These are phyloP conservation scores for Trichopoda pennipes DNA, from an alignment of 2,888 invertebrate species.

Conservation along the genomic window DNA sequence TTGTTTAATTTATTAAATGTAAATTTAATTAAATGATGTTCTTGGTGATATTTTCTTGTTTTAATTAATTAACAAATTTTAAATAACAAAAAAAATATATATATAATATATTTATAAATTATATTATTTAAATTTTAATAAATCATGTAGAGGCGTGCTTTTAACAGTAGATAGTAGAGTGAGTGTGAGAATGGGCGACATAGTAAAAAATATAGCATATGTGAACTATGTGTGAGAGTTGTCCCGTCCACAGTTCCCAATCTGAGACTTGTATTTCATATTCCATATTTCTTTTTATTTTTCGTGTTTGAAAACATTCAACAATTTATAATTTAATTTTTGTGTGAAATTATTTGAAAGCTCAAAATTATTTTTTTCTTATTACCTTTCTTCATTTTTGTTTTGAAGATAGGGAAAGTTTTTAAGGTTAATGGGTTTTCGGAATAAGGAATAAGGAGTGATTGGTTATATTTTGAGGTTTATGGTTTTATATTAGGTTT, in stretches of 20 bases:
- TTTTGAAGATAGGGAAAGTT: constrained; percentile 24
- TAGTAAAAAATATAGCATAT: constrained; percentile 69
- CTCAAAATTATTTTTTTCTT: constrained; percentile 72
- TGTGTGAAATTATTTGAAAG: constrained; percentile 64
- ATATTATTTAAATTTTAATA: constrained; percentile 33
- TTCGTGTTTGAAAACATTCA: constrained; percentile 25
- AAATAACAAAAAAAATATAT: not conserved
- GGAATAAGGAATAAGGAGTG: constrained; percentile 24
- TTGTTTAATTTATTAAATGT: constrained; percentile 1
- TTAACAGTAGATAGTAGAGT: constrained; percentile 50
- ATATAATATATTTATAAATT: not conserved
- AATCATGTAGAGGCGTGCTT: constrained; percentile 60
- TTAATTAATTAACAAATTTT: constrained; percentile 17
- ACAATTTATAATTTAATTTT: not conserved
- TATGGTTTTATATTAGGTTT: constrained; percentile 8
- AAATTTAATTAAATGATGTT: constrained; percentile 18
- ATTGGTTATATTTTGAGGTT: constrained; percentile 20
- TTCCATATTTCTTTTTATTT: constrained; percentile 68
- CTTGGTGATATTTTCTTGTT: constrained; percentile 11
- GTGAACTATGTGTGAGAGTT: constrained; percentile 86
- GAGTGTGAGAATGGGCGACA: constrained; percentile 38
- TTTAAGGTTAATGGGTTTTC: not conserved
- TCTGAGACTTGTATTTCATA: constrained; percentile 83
- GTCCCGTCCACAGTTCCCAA: constrained; percentile 90
- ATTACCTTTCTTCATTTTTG: constrained; percentile 64